A percentile compares a stretch with the other conserved stretches of the same genome.
Conservation (phyloP, 2,797 vertebrate species). For the Sylvia borin region DNA sequence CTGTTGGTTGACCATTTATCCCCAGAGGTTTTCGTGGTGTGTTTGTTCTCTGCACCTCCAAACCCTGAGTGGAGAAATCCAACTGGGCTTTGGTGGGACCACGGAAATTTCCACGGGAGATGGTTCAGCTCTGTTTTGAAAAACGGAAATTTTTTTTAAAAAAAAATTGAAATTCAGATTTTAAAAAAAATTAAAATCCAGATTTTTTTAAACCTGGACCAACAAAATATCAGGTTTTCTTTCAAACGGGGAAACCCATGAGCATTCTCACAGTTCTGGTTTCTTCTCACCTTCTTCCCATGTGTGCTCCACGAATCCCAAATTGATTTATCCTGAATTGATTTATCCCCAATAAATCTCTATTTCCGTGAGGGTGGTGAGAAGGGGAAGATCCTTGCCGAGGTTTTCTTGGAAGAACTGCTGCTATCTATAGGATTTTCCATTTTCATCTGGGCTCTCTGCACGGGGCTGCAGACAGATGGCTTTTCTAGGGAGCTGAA, state of each 20-base stretch:
- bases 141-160: background rate
- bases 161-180: background rate
- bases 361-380: background rate
- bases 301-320: background rate
- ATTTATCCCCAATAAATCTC: background rate
- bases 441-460: constrained; percentile 26
- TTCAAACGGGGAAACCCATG: accelerated
- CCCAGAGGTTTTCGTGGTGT: accelerated
- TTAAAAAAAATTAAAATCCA: background rate
- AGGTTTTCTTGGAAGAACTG: background rate
- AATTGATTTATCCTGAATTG: background rate
- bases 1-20: accelerated
- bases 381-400: background rate
- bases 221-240: background rate
- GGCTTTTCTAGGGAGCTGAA: constrained; percentile 34
- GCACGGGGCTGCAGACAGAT: background rate
- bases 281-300: accelerated
- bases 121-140: accelerated
- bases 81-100: accelerated
- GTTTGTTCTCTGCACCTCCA: background rate
- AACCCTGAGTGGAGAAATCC: background rate
- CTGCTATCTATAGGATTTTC: constrained; percentile 27
- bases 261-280: background rate
- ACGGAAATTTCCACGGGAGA: background rate
- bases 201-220: background rate